These are phyloP conservation scores for Leptodactylus fuscus DNA, from an alignment of 2,113 vertebrate genomes.

Conservation along the genomic window DNA sequence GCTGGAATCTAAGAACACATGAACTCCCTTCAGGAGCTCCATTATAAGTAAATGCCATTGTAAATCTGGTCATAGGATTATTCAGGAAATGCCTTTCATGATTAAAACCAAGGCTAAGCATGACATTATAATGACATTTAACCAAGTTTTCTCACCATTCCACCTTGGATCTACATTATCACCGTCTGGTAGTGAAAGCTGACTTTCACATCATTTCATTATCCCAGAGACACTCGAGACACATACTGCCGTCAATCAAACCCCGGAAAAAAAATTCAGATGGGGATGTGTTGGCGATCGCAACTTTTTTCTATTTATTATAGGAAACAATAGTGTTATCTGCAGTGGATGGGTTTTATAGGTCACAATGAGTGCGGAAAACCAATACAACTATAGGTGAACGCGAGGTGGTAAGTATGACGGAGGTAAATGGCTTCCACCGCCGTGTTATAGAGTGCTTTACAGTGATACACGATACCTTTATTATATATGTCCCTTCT, in stretches of 20 bases:
- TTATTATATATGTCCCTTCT: no score
- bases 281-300: background rate
- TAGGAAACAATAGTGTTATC: background rate
- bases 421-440: no score
- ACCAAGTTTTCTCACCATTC: conserved; percentile 56
- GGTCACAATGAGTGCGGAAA: background rate
- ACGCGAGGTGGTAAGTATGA: no score
- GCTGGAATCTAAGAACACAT: conserved; percentile 45
- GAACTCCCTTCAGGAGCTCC: conserved; percentile 50
- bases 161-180: conserved; percentile 59
- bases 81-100: conserved; percentile 60
- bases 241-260: conserved; percentile 1
- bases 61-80: conserved; percentile 41
- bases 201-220: conserved; percentile 59
- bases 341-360: background rate
- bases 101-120: conserved; percentile 49
- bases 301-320: background rate
- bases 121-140: conserved; percentile 58
- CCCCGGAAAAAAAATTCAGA: background rate
- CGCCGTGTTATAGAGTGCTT: no score
- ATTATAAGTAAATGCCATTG: conserved; percentile 42
- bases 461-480: no score
- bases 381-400: background rate
- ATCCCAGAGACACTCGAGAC: conserved; percentile 58
- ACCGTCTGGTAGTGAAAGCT: conserved; percentile 56